Percentiles rank a stretch among this genome's conserved stretches.
Conservation (phyloP, 2,113 vertebrate genomes). For the Grus americana region DNA sequence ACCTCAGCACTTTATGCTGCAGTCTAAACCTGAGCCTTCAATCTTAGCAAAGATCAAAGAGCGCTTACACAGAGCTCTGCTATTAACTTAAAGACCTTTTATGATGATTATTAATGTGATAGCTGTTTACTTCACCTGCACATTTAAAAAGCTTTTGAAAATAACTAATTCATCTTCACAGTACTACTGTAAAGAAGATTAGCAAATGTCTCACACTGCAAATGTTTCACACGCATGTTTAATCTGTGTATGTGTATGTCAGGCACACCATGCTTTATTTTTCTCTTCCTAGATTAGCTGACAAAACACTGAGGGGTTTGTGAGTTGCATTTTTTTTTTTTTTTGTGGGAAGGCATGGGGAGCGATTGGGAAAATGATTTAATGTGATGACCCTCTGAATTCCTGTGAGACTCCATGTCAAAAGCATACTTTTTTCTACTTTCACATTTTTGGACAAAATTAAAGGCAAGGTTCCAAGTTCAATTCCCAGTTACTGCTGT, state of each 20-base stretch:
- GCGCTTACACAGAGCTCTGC: background rate
- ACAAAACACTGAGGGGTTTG: background rate
- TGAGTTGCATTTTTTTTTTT: background rate
- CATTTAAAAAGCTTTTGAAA: background rate
- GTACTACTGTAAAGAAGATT: background rate
- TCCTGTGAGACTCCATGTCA: background rate
- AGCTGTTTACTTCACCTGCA: background rate
- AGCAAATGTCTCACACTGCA: background rate
- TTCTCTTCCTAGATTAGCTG: background rate
- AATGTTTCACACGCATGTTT: background rate
- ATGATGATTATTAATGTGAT: background rate
- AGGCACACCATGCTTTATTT: background rate
- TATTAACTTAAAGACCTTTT: background rate
- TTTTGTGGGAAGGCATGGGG: background rate
- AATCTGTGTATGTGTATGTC: background rate
- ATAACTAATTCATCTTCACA: background rate
- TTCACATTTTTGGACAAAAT: slow-evolving; percentile 6
- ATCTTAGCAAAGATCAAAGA: background rate
- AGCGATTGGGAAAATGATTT: background rate
- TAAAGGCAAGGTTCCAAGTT: background rate
- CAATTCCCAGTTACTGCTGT: background rate
- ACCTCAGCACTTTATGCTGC: background rate
- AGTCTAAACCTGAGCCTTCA: background rate
- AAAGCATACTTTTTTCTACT: slow-evolving; percentile 7
- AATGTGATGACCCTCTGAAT: background rate